These are phyloP conservation scores for Atlantisia rogersi DNA, from an alignment of 2,113 vertebrate genomes.

Conservation along the genomic window DNA sequence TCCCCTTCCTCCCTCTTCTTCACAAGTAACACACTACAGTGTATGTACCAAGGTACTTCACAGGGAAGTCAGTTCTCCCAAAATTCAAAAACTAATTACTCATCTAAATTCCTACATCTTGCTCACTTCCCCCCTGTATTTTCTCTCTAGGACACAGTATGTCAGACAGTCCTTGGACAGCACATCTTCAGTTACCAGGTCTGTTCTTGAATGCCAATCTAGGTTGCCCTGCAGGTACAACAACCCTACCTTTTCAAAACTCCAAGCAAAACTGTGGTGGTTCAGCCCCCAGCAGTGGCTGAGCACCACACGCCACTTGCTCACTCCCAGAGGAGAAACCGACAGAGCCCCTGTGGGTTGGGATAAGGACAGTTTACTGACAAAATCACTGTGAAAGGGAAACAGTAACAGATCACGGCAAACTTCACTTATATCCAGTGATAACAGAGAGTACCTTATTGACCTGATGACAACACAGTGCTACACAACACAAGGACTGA, in stretches of 20 bases:
- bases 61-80: neutral
- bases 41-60: neutral
- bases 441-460: too few relatives aligned
- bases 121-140: neutral
- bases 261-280: neutral
- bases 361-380: too few relatives aligned
- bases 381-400: too few relatives aligned
- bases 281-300: too few relatives aligned
- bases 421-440: too few relatives aligned
- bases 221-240: neutral
- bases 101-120: neutral
- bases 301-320: too few relatives aligned
- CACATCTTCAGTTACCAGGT: neutral
- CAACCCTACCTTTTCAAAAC: neutral
- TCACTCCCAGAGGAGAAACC: too few relatives aligned
- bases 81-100: neutral
- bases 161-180: neutral
- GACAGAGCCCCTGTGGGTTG: too few relatives aligned
- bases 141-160: neutral
- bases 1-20: neutral
- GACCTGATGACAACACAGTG: too few relatives aligned
- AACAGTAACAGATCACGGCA: too few relatives aligned
- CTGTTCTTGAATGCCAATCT: neutral
- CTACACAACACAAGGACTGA: too few relatives aligned
- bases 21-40: neutral